Evolutionary conservation across 2,797 vertebrate genomes (phyloP).

Genomic region (Notoglanidium macrostoma): DNA sequence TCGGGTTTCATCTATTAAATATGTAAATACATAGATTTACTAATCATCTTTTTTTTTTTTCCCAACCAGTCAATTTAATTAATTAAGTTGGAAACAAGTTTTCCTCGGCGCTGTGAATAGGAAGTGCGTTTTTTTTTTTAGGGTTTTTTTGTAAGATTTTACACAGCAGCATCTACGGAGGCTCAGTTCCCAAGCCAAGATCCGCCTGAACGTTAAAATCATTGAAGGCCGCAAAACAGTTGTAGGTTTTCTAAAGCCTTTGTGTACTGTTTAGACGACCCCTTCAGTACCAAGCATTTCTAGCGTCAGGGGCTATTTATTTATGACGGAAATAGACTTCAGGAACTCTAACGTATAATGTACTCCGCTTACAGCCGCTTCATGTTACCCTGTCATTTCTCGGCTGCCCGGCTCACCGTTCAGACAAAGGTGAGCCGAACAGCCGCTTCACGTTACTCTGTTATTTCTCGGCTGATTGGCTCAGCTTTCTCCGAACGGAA

Average conservation of each 20-base stretch:
- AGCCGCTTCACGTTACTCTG: conserved; percentile 28
- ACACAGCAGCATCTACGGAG: background rate
- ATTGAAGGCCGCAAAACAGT: conserved; percentile 57
- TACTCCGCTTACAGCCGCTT: background rate
- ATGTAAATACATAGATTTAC: conserved; percentile 18
- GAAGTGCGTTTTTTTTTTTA: background rate
- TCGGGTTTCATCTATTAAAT: background rate
- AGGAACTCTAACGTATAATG: conserved; percentile 24
- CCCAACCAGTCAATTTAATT: background rate
- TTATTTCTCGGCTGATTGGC: conserved; percentile 5
- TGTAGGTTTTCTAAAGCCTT: conserved; percentile 71
- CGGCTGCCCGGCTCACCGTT: background rate
- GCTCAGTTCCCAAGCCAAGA: background rate
- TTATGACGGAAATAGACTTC: conserved; percentile 40
- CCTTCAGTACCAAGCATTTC: conserved; percentile 65
- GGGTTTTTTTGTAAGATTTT: background rate
- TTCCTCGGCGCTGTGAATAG: background rate
- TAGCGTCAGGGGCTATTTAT: conserved; percentile 59
- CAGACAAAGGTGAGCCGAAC: too few species aligned
- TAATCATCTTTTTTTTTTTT: background rate
- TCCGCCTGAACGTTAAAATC: conserved; percentile 67
- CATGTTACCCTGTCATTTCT: conserved; percentile 37
- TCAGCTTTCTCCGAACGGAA: conserved; percentile 54
- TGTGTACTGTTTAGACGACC: conserved; percentile 55
- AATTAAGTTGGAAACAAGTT: background rate